phyloP scores from a whole-genome alignment of 2,797 vertebrate species.

The Kryptopterus vitreolus region DNA sequence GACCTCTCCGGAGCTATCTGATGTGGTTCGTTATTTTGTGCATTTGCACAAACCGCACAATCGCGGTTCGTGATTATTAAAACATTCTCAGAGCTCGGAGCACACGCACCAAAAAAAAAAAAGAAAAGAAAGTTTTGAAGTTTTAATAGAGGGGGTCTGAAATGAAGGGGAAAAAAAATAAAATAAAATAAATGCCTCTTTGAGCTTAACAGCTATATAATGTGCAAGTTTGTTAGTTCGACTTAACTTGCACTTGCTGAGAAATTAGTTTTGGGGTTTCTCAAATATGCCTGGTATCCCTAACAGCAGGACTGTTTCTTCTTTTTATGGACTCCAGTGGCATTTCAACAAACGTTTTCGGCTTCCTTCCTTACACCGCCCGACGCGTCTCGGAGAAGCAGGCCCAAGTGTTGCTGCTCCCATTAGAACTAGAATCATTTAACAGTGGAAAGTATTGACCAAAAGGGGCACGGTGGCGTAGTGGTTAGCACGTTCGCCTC shows the following conservation, averaged over 20 bases:
- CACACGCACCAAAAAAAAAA: slow-evolving; percentile 3
- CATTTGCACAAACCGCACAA: slow-evolving; percentile 76
- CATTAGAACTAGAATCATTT: background rate
- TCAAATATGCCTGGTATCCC: slow-evolving; percentile 69
- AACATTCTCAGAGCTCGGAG: slow-evolving; percentile 73
- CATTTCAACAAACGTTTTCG: slow-evolving; percentile 48
- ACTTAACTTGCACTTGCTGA: slow-evolving; percentile 59
- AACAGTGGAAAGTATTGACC: background rate
- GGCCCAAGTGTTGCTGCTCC: background rate
- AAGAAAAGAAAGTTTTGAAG: slow-evolving; percentile 71
- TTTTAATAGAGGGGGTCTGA: slow-evolving; percentile 72
- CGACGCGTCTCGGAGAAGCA: slow-evolving; percentile 5
- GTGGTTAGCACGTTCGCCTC: too few species aligned
- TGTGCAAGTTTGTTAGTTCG: slow-evolving; percentile 69
- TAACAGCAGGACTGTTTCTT: slow-evolving; percentile 44
- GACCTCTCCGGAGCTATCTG: slow-evolving; percentile 71
- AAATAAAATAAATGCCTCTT: slow-evolving; percentile 69
- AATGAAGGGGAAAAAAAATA: too few species aligned
- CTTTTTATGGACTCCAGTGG: slow-evolving; percentile 57
- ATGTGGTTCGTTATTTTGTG: slow-evolving; percentile 82
- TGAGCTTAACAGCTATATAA: slow-evolving; percentile 72
- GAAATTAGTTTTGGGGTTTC: slow-evolving; percentile 71
- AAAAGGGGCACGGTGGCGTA: too few species aligned
- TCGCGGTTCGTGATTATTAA: slow-evolving; percentile 80
- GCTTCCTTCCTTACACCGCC: background rate